Base-by-base conservation (phyloP, 2,888 invertebrate genomes). In the Artemia sinica region DNA sequence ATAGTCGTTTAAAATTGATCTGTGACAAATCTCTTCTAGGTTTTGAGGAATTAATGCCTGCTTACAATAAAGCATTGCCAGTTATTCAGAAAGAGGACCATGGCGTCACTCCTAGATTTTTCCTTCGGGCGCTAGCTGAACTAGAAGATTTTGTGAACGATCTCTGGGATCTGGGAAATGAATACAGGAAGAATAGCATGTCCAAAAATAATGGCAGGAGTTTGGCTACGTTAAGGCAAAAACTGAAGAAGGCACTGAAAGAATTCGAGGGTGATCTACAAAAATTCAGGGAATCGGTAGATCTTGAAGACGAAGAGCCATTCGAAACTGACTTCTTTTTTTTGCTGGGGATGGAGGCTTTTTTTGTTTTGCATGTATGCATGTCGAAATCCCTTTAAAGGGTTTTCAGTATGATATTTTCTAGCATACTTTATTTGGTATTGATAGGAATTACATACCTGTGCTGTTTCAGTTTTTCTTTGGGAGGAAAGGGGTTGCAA, bases 121-220 rank as follows among this genome's bases (percentile, higher is more conserved):
- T 90, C 75, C 80, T 89, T 12, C 82, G 89, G 14, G 88, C 87
- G 75, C 78, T 95, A 69, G 88, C 85, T 0, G 97, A 98, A 80
- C 84, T 86, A 77, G 93, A 94, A 74, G 89, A 90, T 94, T 28
- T 91, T 75, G 86, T 92, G 63, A 88, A 80, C 77, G 91, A 90
- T 75, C 89, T 92, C 73, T 94, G 97, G 97, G 70, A 70, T 14
- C 58, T 58, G n/a, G 58, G 58, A 58, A 58, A 58, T 58, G 92
- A 91, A 74, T 95, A 96, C 77, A 84, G 88, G 66, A 79, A 88
- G 52, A 91, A 90, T 76, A 85, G 86, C 70, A 83, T 95, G 80
- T 91, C 88, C 0, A 96, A 95, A 76, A 89, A 88, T 74, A 94
- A 91, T 78, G 89, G 94, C 67, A 97, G 95, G 78, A 91, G 95